Evolutionary conservation across 1,140 invertebrate genomes (phyloP).

Genomic region (Solenopsis invicta): DNA sequence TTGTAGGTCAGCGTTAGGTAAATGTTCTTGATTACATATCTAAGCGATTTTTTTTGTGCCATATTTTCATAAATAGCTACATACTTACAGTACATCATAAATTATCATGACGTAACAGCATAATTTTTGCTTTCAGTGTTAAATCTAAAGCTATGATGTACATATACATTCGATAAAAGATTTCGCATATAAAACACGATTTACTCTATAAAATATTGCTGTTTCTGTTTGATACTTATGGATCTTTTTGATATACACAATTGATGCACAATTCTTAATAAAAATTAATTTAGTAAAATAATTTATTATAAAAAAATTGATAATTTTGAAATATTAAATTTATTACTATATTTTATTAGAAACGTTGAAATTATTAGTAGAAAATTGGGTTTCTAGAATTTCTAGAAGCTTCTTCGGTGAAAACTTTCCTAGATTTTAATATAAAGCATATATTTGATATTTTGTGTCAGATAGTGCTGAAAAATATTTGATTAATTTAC

Average conservation of each 20-base stretch:
- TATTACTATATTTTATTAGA: neutral
- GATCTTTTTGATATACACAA: neutral
- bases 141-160: neutral
- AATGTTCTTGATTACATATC: neutral
- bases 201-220: neutral
- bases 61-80: neutral
- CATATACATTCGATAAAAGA: neutral
- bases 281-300: neutral
- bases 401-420: no score
- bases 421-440: neutral
- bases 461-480: neutral
- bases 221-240: neutral
- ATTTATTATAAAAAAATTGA: constrained; percentile 7
- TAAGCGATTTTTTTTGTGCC: neutral
- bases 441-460: neutral
- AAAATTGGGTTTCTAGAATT: constrained; percentile 19
- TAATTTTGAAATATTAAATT: constrained; percentile 1
- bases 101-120: neutral
- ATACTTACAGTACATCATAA: neutral
- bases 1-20: neutral
- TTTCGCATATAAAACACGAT: neutral
- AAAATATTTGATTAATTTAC: constrained; percentile 31
- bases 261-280: neutral
- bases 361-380: neutral
- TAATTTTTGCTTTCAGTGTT: constrained; percentile 8